Base-by-base conservation (phyloP, 2,113 vertebrate species). In the Macheiramphus alcinus region DNA sequence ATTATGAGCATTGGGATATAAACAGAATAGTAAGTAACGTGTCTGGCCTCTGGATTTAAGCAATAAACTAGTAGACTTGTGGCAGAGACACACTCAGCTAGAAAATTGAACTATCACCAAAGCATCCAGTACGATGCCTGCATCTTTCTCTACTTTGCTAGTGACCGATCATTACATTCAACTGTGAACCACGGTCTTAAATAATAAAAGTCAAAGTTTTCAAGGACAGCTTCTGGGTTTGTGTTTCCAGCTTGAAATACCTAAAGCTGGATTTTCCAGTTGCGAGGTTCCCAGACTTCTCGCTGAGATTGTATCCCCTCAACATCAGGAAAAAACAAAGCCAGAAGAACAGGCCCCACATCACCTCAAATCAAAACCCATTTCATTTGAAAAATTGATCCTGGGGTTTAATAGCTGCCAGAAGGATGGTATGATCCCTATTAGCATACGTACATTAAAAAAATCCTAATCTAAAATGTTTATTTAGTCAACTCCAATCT, bases 141-240 rank as follows among this genome's bases (percentile, higher is more conserved):
- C 43, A 31, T 91, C 70, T 80, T 67, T 92, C 66, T 65, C 48
- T 92, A 10, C 81, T 61, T 88, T 71, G 50, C 25, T 58, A 43
- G 36, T 65, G 42, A 79, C 80, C 17, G 17, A 32, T 50, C 43
- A 11, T 52, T 71, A 31, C 27, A 26, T 53, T 73, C 27, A 70
- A 14, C 55, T 71, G 14, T 16, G 45, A 94, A 68, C 56, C 31
- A 59, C 0, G 0, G 12, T 55, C 70, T 53, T 80, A 63, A 93
- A 74, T 43, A 90, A 80, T 61, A 94, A 85, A 93, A 42, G 84
- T 85, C 93, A 71, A 29, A 38, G 27, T 71, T 95, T 83, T 67
- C 70, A 73, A 67, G 66, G 78, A 23, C 74, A 40, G 8, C 13
- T 79, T 79, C 73, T 83, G 32, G 6, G 16, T 74, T 66, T 72